These are phyloP conservation scores for Bombus superbus DNA, from an alignment of 1,140 invertebrate species.

Conservation along the genomic window DNA sequence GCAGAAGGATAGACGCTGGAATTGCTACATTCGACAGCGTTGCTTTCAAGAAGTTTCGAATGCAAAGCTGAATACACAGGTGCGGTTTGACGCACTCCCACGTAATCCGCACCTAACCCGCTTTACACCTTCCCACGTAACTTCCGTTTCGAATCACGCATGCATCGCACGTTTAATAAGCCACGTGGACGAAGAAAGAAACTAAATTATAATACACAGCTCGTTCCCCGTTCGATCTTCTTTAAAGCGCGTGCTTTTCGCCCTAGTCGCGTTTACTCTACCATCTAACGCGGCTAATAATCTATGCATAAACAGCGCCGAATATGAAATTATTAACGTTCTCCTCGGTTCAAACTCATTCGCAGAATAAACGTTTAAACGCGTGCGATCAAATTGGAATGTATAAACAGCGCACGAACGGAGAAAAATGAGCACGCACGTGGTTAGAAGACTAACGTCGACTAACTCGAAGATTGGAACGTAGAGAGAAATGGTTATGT, in stretches of 20 bases:
- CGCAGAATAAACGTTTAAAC: background rate
- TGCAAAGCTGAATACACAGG: background rate
- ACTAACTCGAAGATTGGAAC: too few relatives aligned
- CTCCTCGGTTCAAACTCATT: background rate
- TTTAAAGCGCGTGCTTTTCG: background rate
- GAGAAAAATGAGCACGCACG: too few relatives aligned
- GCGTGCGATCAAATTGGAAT: conserved; percentile 17
- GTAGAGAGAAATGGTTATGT: too few relatives aligned
- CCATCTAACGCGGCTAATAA: background rate
- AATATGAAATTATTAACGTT: conserved; percentile 15
- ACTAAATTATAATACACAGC: background rate
- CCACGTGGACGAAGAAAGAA: background rate
- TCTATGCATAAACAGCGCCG: conserved; percentile 11
- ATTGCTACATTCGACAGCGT: background rate
- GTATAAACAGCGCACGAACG: conserved; percentile 3
- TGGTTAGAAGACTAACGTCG: too few relatives aligned
- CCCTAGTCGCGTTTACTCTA: background rate
- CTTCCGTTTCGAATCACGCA: background rate
- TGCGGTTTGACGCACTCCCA: background rate
- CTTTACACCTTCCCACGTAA: conserved; percentile 5
- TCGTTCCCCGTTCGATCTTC: background rate
- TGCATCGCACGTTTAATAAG: conserved; percentile 3
- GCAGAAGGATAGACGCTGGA: background rate
- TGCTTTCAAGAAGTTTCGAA: conserved; percentile 5
- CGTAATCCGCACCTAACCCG: conserved; percentile 24